phyloP scores from a whole-genome alignment of 23 tunicate species.

The Aplidium turbinatum region DNA sequence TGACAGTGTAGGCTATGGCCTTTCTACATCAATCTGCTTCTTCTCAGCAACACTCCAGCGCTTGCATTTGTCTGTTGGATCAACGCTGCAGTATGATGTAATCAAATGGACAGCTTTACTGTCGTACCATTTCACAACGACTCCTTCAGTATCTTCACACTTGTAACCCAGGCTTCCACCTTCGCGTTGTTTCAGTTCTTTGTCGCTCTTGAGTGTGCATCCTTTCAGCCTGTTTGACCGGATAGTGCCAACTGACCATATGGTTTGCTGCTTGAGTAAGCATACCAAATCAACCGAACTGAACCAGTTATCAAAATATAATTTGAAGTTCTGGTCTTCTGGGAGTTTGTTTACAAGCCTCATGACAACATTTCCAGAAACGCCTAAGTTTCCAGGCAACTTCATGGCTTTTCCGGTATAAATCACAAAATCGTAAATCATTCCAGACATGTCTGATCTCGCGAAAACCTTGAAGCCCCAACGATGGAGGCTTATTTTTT shows the following conservation, averaged over 20 bases:
- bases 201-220: too few relatives aligned
- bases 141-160: background rate
- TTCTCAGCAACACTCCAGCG: conserved; percentile 23
- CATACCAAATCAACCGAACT: too few relatives aligned
- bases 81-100: conserved; percentile 13
- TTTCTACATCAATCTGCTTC: conserved; percentile 10
- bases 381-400: conserved; percentile 22
- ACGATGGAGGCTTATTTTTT: conserved; percentile 15
- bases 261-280: too few relatives aligned
- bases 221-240: too few relatives aligned
- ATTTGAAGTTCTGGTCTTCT: conserved; percentile 12
- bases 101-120: conserved; percentile 17
- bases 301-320: conserved; percentile 26
- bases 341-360: conserved; percentile 23
- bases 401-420: conserved; percentile 29
- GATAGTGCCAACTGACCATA: too few relatives aligned
- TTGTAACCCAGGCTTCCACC: background rate
- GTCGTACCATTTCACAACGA: conserved; percentile 23
- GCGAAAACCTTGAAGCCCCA: conserved; percentile 30
- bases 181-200: conserved; percentile 1
- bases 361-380: conserved; percentile 24
- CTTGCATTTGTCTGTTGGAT: conserved; percentile 19
- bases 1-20: too few relatives aligned
- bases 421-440: conserved; percentile 14
- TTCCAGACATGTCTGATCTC: conserved; percentile 10